Evolutionary conservation across 2,888 invertebrate species (phyloP).

Genomic region (Drosophila neutralis): DNA sequence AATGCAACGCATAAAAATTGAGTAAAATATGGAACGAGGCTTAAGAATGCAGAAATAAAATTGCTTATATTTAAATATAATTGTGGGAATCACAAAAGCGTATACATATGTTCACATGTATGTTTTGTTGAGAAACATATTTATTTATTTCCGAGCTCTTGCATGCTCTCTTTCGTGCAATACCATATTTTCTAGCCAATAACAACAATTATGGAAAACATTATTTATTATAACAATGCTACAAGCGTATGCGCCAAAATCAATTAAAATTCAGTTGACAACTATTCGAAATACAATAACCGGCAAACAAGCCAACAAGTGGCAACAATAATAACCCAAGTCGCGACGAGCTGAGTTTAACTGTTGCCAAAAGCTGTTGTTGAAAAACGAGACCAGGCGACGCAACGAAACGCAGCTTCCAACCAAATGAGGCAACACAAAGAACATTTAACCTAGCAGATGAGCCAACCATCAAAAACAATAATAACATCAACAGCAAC

Average conservation of each 20-base stretch:
- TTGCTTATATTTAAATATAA: neutral
- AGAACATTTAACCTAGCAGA: slow-evolving; percentile 65
- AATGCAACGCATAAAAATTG: slow-evolving; percentile 5
- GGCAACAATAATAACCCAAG: slow-evolving; percentile 17
- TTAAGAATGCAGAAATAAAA: neutral
- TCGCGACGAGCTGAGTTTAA: slow-evolving; percentile 5
- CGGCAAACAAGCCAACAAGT: slow-evolving; percentile 42
- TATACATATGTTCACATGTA: neutral
- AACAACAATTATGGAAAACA: slow-evolving; percentile 54
- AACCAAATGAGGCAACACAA: slow-evolving; percentile 48
- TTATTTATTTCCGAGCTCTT: slow-evolving; percentile 10
- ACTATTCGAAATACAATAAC: slow-evolving; percentile 43
- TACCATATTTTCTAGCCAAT: slow-evolving; percentile 41
- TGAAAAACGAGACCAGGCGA: slow-evolving; percentile 62
- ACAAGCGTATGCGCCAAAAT: slow-evolving; percentile 36
- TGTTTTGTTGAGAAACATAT: neutral
- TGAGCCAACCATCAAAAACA: slow-evolving; percentile 37
- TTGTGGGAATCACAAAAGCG: slow-evolving; percentile 1
- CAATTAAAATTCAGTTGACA: slow-evolving; percentile 55
- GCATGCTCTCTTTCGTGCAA: slow-evolving; percentile 28
- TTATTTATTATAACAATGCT: slow-evolving; percentile 60
- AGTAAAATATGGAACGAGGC: slow-evolving; percentile 35
- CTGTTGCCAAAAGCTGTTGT: slow-evolving; percentile 39
- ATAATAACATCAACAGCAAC: slow-evolving; percentile 2
- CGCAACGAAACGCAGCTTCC: slow-evolving; percentile 48